A percentile compares a stretch with the other conserved stretches of the same genome.
phyloP scores from a whole-genome alignment of 53 echinoderm and acorn worm genomes.

The Holothuria leucospilota region DNA sequence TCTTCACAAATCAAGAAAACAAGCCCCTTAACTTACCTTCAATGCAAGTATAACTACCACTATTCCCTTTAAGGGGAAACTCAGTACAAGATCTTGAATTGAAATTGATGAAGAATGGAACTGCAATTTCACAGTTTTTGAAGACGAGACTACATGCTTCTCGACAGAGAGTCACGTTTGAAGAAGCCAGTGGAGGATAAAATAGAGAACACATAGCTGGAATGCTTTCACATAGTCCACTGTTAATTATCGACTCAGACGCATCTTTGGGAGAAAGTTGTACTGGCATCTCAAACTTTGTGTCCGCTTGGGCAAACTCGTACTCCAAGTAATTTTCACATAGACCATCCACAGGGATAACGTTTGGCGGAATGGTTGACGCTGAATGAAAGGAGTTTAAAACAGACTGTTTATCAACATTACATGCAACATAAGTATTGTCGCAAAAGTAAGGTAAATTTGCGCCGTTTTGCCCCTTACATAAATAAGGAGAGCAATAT shows the following conservation, averaged over 20 bases:
- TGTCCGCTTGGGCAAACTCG: not conserved
- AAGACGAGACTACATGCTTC: not conserved
- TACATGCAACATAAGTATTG: no score
- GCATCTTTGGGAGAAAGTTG: not conserved
- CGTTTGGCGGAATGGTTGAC: not conserved
- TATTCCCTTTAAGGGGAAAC: not conserved
- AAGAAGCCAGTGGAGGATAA: not conserved
- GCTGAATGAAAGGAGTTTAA: no score
- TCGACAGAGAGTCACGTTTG: not conserved
- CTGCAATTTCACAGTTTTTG: not conserved
- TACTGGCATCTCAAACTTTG: not conserved
- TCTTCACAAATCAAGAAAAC: not conserved
- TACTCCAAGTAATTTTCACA: not conserved
- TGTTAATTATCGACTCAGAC: not conserved
- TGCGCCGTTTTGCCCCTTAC: no score
- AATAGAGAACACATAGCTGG: not conserved
- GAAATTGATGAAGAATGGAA: not conserved
- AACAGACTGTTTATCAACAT: no score
- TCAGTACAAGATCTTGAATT: not conserved
- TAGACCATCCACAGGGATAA: not conserved
- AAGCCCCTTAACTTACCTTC: no score
- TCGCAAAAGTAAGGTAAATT: no score
- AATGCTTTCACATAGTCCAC: not conserved
- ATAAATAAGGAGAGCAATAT: no score
- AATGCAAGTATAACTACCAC: not conserved